Conservation (phyloP, 2,113 vertebrate genomes). For the Sterrhoptilus dennistouni region DNA sequence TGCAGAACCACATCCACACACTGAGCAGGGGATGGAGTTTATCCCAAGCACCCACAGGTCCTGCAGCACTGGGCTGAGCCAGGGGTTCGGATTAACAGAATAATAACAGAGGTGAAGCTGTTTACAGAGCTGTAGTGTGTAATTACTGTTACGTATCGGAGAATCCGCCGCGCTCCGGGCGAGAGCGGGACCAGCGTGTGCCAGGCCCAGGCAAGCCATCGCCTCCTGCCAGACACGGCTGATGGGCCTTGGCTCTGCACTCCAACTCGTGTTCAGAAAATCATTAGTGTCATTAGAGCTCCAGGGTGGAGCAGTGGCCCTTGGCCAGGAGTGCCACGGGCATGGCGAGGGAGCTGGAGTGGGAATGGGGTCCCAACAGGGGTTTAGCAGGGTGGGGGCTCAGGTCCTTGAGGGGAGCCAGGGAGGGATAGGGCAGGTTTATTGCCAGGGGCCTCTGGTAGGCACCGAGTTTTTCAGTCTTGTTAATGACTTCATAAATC, state of each 20-base stretch:
- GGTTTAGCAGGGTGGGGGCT: not conserved
- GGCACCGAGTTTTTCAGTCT: not conserved
- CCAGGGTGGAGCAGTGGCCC: not conserved
- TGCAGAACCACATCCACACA: fast-evolving
- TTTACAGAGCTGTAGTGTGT: not conserved
- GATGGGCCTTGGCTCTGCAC: not conserved
- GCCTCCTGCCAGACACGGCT: not conserved
- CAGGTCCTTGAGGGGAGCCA: too few species aligned
- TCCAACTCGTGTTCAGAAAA: not conserved
- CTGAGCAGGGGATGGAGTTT: not conserved
- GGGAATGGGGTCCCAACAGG: fast-evolving
- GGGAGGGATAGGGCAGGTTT: not conserved
- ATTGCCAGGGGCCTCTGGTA: not conserved
- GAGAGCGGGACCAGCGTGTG: not conserved
- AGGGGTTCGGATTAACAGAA: not conserved
- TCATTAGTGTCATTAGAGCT: conserved; percentile 21
- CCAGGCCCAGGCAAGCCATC: not conserved
- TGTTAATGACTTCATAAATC: not conserved
- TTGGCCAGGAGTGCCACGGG: not conserved
- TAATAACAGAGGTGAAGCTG: not conserved
- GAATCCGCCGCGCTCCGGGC: not conserved
- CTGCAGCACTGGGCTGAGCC: not conserved
- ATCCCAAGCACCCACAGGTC: not conserved
- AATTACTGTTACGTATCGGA: not conserved
- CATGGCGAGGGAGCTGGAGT: fast-evolving